Evolutionary conservation across 2,113 vertebrate genomes (phyloP).

Genomic region (Thymallus thymallus): DNA sequence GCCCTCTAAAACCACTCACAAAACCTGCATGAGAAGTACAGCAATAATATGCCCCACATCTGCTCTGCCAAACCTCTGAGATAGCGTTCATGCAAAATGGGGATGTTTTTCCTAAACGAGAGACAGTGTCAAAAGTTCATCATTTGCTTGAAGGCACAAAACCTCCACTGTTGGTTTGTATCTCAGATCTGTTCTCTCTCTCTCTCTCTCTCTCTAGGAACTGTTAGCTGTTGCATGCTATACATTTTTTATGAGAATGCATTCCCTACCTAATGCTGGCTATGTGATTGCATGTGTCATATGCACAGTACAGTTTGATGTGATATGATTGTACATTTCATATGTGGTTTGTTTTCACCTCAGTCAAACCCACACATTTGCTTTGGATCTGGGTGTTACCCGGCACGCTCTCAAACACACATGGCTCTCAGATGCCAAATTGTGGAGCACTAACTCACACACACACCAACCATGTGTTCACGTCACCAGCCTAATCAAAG

Average conservation of each 20-base stretch:
- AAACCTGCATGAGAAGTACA: neutral
- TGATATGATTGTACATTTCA: neutral
- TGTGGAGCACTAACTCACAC: neutral
- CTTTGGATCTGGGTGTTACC: neutral
- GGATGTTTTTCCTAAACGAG: neutral
- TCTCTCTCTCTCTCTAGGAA: neutral
- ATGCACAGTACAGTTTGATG: neutral
- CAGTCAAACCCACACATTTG: constrained; percentile 3
- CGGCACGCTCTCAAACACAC: neutral
- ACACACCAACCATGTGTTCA: constrained; percentile 1
- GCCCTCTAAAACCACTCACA: neutral
- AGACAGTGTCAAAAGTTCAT: constrained; percentile 9
- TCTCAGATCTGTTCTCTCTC: constrained; percentile 1
- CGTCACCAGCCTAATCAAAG: neutral
- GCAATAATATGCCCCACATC: neutral
- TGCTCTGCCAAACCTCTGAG: neutral
- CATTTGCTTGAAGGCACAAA: constrained; percentile 2
- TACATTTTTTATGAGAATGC: constrained; percentile 34
- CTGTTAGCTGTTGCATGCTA: neutral
- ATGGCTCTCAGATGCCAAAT: too few species aligned
- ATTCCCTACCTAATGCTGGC: constrained; percentile 18
- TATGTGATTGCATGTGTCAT: constrained; percentile 6
- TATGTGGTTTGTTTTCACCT: neutral
- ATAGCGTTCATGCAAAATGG: neutral
- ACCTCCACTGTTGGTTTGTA: neutral